Evolutionary conservation across 2,113 vertebrate genomes (phyloP).

Genomic region (Tyto alba): DNA sequence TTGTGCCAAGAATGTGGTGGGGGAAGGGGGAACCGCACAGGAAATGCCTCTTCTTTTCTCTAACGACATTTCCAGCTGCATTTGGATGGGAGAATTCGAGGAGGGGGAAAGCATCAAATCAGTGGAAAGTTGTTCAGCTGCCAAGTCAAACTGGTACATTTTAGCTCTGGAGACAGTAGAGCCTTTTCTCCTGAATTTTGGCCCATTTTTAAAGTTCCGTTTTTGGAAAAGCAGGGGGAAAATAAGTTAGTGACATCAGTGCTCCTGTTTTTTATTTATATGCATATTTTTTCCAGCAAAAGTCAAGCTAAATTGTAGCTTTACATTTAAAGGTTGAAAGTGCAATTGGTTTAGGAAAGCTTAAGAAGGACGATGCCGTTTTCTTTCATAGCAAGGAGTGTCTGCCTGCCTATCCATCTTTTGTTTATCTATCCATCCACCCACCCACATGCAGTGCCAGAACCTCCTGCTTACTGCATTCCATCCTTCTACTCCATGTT

Average conservation of each 20-base stretch:
- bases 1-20: slow-evolving; percentile 74
- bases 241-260: slow-evolving; percentile 43
- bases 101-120: slow-evolving; percentile 53
- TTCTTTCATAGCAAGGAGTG: neutral
- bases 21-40: slow-evolving; percentile 67
- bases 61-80: slow-evolving; percentile 71
- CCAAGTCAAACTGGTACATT: slow-evolving; percentile 74
- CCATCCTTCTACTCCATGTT: neutral
- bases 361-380: neutral
- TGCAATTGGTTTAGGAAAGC: neutral
- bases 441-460: neutral
- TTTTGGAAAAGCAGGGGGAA: slow-evolving; percentile 35
- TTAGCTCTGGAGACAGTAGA: slow-evolving; percentile 67
- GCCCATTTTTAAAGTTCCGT: slow-evolving; percentile 32
- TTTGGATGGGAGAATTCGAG: slow-evolving; percentile 64
- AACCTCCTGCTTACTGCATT: neutral
- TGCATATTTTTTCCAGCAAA: neutral
- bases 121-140: slow-evolving; percentile 72
- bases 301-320: neutral
- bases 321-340: neutral
- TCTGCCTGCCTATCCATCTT: neutral
- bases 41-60: slow-evolving; percentile 79
- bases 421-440: neutral
- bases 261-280: slow-evolving; percentile 27
- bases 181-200: slow-evolving; percentile 56